Conservation (phyloP, 1,140 invertebrate genomes). For the Sesamia nonagrioides region DNA sequence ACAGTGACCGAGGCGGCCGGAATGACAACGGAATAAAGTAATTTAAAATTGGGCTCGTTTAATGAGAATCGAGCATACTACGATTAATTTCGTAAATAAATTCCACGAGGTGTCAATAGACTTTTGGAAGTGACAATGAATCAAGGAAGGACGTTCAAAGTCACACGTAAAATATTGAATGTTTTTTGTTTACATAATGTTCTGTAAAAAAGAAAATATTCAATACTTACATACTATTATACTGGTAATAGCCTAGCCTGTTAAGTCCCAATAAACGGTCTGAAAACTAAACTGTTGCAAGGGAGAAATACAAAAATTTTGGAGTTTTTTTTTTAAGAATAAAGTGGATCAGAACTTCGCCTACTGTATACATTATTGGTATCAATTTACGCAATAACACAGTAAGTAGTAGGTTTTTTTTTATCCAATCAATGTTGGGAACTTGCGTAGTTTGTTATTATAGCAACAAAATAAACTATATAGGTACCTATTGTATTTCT, state of each 20-base stretch:
- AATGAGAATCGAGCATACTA: constrained; percentile 7
- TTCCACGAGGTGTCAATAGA: neutral
- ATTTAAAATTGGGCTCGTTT: neutral
- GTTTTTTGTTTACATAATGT: too few relatives aligned
- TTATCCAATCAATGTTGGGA: neutral
- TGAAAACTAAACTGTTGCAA: too few relatives aligned
- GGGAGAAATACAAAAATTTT: too few relatives aligned
- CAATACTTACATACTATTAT: too few relatives aligned
- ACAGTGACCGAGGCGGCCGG: constrained; percentile 17
- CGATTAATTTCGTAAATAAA: neutral
- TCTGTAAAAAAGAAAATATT: too few relatives aligned
- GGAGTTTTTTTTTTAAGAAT: too few relatives aligned
- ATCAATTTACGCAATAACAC: constrained; percentile 12
- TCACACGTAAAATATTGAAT: neutral
- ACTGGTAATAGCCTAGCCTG: too few relatives aligned
- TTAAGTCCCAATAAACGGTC: too few relatives aligned
- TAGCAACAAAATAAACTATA: constrained; percentile 8
- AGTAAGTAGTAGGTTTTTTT: constrained; percentile 11
- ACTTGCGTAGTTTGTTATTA: constrained; percentile 2
- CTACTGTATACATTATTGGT: neutral
- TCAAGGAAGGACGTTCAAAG: neutral
- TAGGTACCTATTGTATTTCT: neutral
- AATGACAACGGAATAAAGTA: constrained; percentile 19
- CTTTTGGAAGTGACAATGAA: neutral
- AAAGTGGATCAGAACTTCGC: neutral